Evolutionary conservation across 2,797 vertebrate species (phyloP).

Genomic region (Prionace glauca): DNA sequence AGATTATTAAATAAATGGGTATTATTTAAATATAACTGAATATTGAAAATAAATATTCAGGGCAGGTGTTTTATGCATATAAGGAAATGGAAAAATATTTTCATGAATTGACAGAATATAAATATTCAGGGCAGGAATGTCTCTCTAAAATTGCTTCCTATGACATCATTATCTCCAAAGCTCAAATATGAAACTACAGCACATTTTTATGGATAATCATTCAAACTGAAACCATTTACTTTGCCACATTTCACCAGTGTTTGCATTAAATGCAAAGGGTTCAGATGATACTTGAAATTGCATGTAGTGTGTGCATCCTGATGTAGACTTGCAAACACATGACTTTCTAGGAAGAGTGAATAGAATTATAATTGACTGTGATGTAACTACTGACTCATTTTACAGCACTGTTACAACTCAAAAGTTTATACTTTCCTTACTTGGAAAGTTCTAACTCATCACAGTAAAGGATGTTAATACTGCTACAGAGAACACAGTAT

Average conservation of each 20-base stretch:
- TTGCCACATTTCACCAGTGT: neutral
- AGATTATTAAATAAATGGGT: neutral
- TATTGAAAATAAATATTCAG: neutral
- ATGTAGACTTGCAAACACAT: neutral
- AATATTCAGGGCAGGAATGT: neutral
- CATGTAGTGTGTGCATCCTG: neutral
- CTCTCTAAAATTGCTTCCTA: neutral
- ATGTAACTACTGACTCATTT: neutral
- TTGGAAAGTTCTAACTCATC: neutral
- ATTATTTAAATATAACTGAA: neutral
- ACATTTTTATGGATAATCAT: neutral
- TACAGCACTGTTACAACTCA: neutral
- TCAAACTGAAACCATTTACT: neutral
- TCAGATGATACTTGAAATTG: neutral
- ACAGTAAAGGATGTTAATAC: neutral
- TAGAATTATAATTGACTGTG: neutral
- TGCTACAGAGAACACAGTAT: neutral
- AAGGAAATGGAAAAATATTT: neutral
- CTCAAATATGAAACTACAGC: neutral
- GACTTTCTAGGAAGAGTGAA: neutral
- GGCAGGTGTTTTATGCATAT: neutral
- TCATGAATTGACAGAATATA: neutral
- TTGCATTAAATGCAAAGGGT: neutral
- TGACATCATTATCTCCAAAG: neutral
- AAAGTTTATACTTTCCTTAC: neutral